phyloP scores from a whole-genome alignment of 1,140 invertebrate species.

The Aphelinus certus region DNA sequence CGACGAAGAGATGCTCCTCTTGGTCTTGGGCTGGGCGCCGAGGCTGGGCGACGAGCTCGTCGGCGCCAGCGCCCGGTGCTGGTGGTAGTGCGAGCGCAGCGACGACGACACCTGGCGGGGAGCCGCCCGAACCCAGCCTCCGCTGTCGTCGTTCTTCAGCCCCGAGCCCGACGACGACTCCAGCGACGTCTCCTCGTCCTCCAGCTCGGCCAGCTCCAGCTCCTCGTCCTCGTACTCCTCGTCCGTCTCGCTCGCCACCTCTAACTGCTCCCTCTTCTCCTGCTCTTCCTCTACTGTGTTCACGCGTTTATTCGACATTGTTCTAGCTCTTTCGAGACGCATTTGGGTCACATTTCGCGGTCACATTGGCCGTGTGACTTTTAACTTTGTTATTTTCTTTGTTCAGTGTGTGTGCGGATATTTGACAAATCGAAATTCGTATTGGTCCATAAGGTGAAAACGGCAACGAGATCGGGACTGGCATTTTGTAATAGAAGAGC shows the following conservation, averaged over 20 bases:
- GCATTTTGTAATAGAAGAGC: too few relatives aligned
- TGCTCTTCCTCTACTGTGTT: conserved; percentile 15
- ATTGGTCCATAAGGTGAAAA: too few relatives aligned
- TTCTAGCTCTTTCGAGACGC: too few relatives aligned
- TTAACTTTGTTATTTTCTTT: too few relatives aligned
- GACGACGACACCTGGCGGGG: conserved; percentile 36
- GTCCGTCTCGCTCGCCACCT: conserved; percentile 35
- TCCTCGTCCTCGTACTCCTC: conserved; percentile 40
- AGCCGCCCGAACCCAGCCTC: conserved; percentile 41
- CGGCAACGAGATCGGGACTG: too few relatives aligned
- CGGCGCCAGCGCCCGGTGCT: conserved; percentile 28
- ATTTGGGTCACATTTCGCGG: too few relatives aligned
- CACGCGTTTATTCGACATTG: too few relatives aligned
- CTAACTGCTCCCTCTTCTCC: conserved; percentile 17
- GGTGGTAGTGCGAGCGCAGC: conserved; percentile 29
- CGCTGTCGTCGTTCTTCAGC: conserved; percentile 44
- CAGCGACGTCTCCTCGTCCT: conserved; percentile 50
- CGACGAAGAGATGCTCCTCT: conserved; percentile 37
- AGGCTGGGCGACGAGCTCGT: conserved; percentile 49
- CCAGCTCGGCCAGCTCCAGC: conserved; percentile 46
- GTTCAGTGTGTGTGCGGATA: too few relatives aligned
- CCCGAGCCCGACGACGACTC: conserved; percentile 53
- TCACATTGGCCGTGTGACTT: too few relatives aligned
- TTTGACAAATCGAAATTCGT: too few relatives aligned
- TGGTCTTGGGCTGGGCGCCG: conserved; percentile 32